Evolutionary conservation across 53 echinoderm and acorn worm species (phyloP).

Genomic region (Paelopatides confundens): DNA sequence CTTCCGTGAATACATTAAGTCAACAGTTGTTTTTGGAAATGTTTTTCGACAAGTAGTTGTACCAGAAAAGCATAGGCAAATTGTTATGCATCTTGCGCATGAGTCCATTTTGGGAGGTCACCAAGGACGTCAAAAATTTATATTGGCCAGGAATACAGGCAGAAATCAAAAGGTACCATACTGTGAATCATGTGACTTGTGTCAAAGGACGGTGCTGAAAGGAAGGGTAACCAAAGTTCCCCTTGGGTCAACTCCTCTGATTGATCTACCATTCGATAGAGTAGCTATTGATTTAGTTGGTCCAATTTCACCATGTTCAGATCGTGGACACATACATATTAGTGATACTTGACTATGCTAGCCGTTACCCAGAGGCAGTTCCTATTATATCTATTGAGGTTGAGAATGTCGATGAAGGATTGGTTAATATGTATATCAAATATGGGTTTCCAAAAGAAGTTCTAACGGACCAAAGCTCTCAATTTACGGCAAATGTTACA

Average conservation of each 20-base stretch:
- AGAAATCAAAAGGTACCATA: neutral
- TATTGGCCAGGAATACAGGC: slow-evolving; percentile 2
- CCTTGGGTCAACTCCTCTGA: slow-evolving; percentile 1
- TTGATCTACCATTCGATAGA: no score
- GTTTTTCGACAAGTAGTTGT: slow-evolving; percentile 28
- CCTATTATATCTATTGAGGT: slow-evolving; percentile 3
- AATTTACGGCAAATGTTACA: slow-evolving; percentile 15
- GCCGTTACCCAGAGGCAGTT: slow-evolving; percentile 1
- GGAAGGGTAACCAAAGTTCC: slow-evolving; percentile 12
- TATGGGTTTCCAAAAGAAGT: slow-evolving; percentile 4
- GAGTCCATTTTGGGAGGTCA: neutral
- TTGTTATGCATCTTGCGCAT: neutral
- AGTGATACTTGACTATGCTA: slow-evolving; percentile 11
- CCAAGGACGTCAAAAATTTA: neutral
- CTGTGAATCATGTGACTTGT: neutral
- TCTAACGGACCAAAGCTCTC: slow-evolving; percentile 13
- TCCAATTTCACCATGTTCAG: neutral
- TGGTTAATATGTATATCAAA: neutral
- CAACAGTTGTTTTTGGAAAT: no score
- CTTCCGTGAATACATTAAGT: no score
- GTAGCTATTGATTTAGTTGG: no score
- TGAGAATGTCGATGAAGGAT: neutral
- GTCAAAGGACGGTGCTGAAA: neutral
- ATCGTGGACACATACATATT: neutral
- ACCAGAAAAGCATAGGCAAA: neutral